Evolutionary conservation across 1,140 invertebrate genomes (phyloP).

Genomic region (Drosophila sulfurigaster): DNA sequence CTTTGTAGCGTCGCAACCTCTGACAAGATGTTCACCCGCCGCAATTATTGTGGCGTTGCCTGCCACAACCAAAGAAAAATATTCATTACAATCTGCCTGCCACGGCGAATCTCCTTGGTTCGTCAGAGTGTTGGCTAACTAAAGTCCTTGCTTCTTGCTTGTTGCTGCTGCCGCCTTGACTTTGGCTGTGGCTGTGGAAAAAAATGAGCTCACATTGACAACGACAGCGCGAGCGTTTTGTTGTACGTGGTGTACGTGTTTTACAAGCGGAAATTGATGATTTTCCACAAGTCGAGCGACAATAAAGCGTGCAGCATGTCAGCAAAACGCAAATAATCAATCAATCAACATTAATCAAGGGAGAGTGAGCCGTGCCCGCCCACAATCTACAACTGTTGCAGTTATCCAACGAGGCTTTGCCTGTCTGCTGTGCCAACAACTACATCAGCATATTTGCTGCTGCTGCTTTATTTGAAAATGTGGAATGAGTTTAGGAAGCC

Average conservation of each 20-base stretch:
- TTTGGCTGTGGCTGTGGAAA: slow-evolving; percentile 5
- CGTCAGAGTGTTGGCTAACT: slow-evolving; percentile 32
- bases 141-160: slow-evolving; percentile 18
- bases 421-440: slow-evolving; percentile 3
- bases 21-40: slow-evolving; percentile 68
- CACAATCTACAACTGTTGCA: slow-evolving; percentile 59
- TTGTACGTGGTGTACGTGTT: slow-evolving; percentile 74
- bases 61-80: slow-evolving; percentile 59
- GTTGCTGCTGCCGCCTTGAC: neutral
- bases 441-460: slow-evolving; percentile 26
- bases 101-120: slow-evolving; percentile 17
- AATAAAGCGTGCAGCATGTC: slow-evolving; percentile 81
- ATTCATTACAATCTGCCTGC: slow-evolving; percentile 63
- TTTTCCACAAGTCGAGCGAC: slow-evolving; percentile 75
- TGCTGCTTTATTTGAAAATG: slow-evolving; percentile 20
- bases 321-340: slow-evolving; percentile 84
- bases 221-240: slow-evolving; percentile 43
- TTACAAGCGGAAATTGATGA: slow-evolving; percentile 83
- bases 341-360: slow-evolving; percentile 83
- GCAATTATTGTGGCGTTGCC: slow-evolving; percentile 66
- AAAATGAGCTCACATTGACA: slow-evolving; percentile 59
- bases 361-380: slow-evolving; percentile 14
- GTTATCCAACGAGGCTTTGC: slow-evolving; percentile 15
- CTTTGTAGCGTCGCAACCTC: slow-evolving; percentile 47
- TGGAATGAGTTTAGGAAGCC: neutral